phyloP scores from a whole-genome alignment of 2,797 vertebrate species.

The Passerculus sandwichensis region DNA sequence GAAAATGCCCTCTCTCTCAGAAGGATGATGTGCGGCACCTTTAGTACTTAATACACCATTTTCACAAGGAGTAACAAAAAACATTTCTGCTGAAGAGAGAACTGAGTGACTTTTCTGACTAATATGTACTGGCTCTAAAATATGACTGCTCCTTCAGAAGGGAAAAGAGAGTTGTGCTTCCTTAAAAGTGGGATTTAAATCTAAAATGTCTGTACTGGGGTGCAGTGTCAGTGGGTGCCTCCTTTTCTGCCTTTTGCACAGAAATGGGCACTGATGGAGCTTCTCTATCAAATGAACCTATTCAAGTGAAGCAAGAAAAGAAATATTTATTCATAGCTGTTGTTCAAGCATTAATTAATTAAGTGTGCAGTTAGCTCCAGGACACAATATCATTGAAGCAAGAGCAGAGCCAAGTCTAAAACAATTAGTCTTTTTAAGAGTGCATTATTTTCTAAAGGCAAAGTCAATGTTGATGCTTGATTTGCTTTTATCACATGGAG shows the following conservation, averaged over 20 bases:
- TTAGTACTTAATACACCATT: not conserved
- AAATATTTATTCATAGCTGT: not conserved
- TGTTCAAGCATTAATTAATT: not conserved
- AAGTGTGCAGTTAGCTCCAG: not conserved
- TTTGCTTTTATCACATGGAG: not conserved
- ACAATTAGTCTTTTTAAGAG: not conserved
- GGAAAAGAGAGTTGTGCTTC: fast-evolving
- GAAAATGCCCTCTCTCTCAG: not conserved
- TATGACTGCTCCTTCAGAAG: not conserved
- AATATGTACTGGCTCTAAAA: not conserved
- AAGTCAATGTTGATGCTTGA: not conserved
- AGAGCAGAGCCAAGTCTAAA: not conserved
- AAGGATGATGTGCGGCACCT: not conserved
- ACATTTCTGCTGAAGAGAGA: not conserved
- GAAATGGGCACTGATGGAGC: not conserved
- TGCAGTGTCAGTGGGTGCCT: not conserved
- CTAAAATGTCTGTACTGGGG: not conserved
- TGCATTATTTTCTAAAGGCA: not conserved
- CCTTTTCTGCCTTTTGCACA: not conserved
- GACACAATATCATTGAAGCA: not conserved
- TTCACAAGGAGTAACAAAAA: not conserved
- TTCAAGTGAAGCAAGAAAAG: not conserved
- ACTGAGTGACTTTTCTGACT: not conserved
- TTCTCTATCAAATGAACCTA: not conserved
- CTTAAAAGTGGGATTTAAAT: not conserved